These are phyloP conservation scores for Spizella passerina DNA, from an alignment of 2,797 vertebrate species.

Conservation along the genomic window DNA sequence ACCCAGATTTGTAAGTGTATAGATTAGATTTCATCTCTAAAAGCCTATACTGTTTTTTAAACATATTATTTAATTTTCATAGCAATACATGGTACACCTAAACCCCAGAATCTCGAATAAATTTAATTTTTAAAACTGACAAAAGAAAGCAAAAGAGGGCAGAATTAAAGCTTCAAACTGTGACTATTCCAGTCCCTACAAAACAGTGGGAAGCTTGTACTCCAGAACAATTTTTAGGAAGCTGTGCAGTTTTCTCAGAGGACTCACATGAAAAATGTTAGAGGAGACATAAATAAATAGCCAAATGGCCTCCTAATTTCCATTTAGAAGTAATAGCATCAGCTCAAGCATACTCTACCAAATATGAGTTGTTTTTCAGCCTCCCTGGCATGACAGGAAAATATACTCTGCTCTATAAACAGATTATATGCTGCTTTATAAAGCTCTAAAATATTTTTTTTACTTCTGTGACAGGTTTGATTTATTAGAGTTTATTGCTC, in stretches of 20 bases:
- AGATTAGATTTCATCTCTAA: background rate
- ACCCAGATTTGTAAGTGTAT: background rate
- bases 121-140: background rate
- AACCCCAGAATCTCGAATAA: background rate
- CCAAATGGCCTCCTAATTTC: background rate
- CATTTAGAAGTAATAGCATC: background rate
- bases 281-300: background rate
- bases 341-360: background rate
- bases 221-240: background rate
- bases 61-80: background rate
- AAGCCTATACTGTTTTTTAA: background rate
- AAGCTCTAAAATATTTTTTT: conserved; percentile 31
- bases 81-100: background rate
- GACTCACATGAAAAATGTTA: background rate
- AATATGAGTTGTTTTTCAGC: conserved; percentile 12
- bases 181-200: background rate
- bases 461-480: conserved; percentile 25
- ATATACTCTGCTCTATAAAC: conserved; percentile 30
- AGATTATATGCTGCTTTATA: conserved; percentile 32
- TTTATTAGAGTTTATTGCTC: conserved; percentile 25
- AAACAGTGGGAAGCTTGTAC: background rate
- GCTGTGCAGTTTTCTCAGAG: background rate
- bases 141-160: background rate
- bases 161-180: background rate
- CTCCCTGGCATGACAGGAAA: background rate